A percentile compares a stretch with the other conserved stretches of the same genome.
These are phyloP conservation scores for Diloba caeruleocephala DNA, from an alignment of 2,888 invertebrate species.

Conservation along the genomic window DNA sequence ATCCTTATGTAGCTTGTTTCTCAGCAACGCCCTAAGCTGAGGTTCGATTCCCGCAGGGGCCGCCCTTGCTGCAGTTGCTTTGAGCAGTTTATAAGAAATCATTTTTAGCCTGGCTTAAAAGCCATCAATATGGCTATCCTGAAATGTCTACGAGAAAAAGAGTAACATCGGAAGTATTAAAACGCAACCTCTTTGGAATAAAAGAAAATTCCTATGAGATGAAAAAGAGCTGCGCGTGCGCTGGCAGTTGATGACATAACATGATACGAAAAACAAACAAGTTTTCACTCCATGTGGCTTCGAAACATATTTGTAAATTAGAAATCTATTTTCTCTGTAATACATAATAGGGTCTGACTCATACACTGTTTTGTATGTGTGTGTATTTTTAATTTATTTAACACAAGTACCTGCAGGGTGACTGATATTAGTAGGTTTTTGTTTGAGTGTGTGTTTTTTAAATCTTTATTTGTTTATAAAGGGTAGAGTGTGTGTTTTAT, in stretches of 20 bases:
- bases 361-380: not conserved
- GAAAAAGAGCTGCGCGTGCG: conserved; percentile 30
- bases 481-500: conserved; percentile 23
- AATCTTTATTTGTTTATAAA: conserved; percentile 16
- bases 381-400: not conserved
- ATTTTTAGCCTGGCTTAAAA: no score
- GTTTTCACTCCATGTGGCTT: conserved; percentile 24
- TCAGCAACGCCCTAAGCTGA: no score
- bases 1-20: no score
- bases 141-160: no score
- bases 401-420: not conserved
- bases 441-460: conserved; percentile 16
- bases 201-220: no score
- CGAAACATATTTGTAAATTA: conserved; percentile 20
- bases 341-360: conserved; percentile 5
- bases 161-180: no score
- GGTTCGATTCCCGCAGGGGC: no score
- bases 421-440: not conserved
- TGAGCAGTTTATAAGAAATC: no score
- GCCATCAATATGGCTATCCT: no score
- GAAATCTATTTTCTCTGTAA: conserved; percentile 19
- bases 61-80: no score
- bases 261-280: conserved; percentile 31
- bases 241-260: no score
- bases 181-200: no score